Percentiles rank a stretch among this genome's conserved stretches.
Conservation (phyloP, 2,888 invertebrate genomes). For the Athripsodes cinereus region DNA sequence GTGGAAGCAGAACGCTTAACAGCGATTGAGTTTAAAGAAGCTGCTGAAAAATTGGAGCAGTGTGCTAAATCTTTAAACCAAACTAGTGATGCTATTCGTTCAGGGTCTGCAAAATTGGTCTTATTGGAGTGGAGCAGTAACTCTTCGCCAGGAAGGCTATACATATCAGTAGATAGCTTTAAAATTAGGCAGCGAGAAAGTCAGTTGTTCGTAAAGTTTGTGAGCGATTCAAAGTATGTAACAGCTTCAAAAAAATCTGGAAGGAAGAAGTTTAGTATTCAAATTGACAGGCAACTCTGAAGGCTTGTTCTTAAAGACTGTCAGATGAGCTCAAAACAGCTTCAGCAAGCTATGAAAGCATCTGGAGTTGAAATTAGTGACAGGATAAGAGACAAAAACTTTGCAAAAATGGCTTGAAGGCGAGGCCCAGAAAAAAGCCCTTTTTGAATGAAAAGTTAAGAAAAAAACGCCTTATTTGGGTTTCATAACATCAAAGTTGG, state of each 20-base stretch:
- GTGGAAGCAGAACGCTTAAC: too few relatives aligned
- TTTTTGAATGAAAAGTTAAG: background rate
- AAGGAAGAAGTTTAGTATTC: background rate
- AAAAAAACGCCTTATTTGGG: background rate
- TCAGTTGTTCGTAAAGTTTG: constrained; percentile 1
- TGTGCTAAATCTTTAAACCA: too few relatives aligned
- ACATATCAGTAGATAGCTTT: too few relatives aligned
- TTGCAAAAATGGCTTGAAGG: background rate
- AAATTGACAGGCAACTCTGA: background rate
- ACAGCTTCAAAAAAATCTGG: background rate
- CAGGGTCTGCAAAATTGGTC: too few relatives aligned
- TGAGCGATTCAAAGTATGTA: background rate
- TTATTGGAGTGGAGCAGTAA: too few relatives aligned
- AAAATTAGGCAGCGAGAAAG: too few relatives aligned
- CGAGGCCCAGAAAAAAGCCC: background rate
- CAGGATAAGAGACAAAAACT: background rate
- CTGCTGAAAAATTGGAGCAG: too few relatives aligned
- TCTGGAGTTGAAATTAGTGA: constrained; percentile 3
- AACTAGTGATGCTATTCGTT: too few relatives aligned
- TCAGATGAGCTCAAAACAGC: background rate
- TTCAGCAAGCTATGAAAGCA: constrained; percentile 2
- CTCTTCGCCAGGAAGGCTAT: too few relatives aligned
- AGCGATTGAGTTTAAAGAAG: too few relatives aligned
- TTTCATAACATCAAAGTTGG: background rate
- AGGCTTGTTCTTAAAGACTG: background rate